Evolutionary conservation across 2,888 invertebrate genomes (phyloP).

Genomic region (Noctua fimbriata): DNA sequence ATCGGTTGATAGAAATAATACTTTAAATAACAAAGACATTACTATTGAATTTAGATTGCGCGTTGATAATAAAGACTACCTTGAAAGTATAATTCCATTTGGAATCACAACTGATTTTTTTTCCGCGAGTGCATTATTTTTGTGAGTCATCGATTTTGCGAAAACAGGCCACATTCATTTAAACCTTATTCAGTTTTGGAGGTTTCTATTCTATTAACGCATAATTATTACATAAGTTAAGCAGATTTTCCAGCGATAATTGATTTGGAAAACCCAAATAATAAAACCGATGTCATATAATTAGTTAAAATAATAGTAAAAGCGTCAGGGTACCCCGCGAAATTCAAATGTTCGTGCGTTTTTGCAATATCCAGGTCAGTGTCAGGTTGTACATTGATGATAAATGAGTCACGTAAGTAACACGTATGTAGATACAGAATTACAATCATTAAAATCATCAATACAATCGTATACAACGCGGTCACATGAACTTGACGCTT

Average conservation of each 20-base stretch:
- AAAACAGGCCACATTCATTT: neutral
- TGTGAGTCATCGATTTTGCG: neutral
- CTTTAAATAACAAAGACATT: neutral
- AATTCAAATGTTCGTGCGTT: no score
- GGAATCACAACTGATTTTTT: neutral
- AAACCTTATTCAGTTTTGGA: neutral
- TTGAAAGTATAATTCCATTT: neutral
- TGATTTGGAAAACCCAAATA: neutral
- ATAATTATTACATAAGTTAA: no score
- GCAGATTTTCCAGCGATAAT: neutral
- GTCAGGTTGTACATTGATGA: no score
- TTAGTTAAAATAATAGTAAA: neutral
- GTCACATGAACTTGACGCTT: no score
- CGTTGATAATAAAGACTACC: neutral
- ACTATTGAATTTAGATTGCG: neutral
- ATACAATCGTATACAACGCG: no score
- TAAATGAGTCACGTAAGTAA: no score
- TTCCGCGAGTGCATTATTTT: neutral
- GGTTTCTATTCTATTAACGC: neutral
- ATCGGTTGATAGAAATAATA: neutral
- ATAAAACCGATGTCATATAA: neutral
- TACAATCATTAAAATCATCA: no score
- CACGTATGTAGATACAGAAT: no score
- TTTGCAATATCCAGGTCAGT: no score
- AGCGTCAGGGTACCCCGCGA: neutral